Evolutionary conservation across 2,113 vertebrate genomes (phyloP).

Genomic region (Arothron firmamentum): DNA sequence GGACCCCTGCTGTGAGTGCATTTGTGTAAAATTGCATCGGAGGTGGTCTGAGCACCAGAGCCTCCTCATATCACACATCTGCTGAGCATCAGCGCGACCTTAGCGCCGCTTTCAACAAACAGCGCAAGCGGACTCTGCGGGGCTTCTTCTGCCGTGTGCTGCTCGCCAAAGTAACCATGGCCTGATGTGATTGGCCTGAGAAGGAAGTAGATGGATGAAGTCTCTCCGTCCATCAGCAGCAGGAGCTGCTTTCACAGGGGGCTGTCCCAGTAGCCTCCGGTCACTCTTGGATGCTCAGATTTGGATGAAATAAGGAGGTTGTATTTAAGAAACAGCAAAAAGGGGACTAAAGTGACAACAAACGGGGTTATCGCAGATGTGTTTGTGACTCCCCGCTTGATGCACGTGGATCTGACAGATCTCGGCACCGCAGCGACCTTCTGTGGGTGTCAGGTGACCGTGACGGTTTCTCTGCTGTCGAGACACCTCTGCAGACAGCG

Average conservation of each 20-base stretch:
- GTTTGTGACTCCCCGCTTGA: neutral
- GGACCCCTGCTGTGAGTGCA: constrained; percentile 48
- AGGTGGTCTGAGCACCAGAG: constrained; percentile 49
- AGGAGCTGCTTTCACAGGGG: constrained; percentile 21
- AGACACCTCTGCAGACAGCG: constrained; percentile 22
- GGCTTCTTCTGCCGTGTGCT: constrained; percentile 32
- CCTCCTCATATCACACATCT: constrained; percentile 59
- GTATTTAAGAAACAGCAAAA: neutral
- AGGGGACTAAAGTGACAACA: no score
- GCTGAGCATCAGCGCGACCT: constrained; percentile 53
- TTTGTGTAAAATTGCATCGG: constrained; percentile 38
- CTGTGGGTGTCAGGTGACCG: constrained; percentile 31
- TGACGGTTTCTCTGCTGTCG: constrained; percentile 26
- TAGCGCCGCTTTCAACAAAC: constrained; percentile 38
- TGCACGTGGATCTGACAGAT: neutral
- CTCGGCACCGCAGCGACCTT: neutral
- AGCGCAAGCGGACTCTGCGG: constrained; percentile 11
- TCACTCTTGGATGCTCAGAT: neutral
- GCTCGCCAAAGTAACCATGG: constrained; percentile 44
- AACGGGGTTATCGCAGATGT: no score
- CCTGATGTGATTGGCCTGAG: constrained; percentile 47
- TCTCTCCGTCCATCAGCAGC: constrained; percentile 39
- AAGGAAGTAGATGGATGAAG: constrained; percentile 28
- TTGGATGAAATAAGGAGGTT: neutral
- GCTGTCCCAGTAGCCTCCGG: constrained; percentile 9